Conservation (phyloP, 2,113 vertebrate species). For the Oreochromis tanganicae region DNA sequence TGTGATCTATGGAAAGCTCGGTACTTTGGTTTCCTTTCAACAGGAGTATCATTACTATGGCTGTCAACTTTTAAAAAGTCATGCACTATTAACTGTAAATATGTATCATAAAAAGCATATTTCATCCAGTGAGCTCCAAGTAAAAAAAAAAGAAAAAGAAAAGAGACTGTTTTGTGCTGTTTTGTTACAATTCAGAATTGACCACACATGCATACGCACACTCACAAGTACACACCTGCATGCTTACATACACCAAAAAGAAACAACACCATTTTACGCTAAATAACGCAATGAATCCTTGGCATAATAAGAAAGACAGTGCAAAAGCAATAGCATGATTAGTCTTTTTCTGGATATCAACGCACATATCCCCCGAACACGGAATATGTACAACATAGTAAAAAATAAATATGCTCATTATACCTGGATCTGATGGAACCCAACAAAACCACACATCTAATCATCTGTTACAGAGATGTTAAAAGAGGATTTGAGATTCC, state of each 20-base stretch:
- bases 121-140: constrained; percentile 20
- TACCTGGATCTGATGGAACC: constrained; percentile 42
- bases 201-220: constrained; percentile 52
- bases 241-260: constrained; percentile 42
- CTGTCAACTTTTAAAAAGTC: constrained; percentile 52
- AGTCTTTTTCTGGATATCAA: constrained; percentile 36
- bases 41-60: constrained; percentile 37
- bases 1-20: constrained; percentile 23
- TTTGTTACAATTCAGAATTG: constrained; percentile 49
- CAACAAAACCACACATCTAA: constrained; percentile 14
- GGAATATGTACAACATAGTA: constrained; percentile 26
- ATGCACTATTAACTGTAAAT: constrained; percentile 35
- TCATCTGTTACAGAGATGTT: constrained; percentile 14
- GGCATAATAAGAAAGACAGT: constrained; percentile 69
- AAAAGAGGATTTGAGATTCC: neutral
- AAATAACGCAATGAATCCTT: constrained; percentile 68
- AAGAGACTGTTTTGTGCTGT: constrained; percentile 48
- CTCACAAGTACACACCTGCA: constrained; percentile 50
- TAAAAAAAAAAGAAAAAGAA: constrained; percentile 20
- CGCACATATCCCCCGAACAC: constrained; percentile 17
- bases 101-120: constrained; percentile 29
- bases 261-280: constrained; percentile 27
- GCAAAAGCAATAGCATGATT: constrained; percentile 61
- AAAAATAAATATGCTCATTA: constrained; percentile 36
- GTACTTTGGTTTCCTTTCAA: constrained; percentile 62